phyloP scores from a whole-genome alignment of 2,888 invertebrate species.

The Acanthacorydalis orientalis region DNA sequence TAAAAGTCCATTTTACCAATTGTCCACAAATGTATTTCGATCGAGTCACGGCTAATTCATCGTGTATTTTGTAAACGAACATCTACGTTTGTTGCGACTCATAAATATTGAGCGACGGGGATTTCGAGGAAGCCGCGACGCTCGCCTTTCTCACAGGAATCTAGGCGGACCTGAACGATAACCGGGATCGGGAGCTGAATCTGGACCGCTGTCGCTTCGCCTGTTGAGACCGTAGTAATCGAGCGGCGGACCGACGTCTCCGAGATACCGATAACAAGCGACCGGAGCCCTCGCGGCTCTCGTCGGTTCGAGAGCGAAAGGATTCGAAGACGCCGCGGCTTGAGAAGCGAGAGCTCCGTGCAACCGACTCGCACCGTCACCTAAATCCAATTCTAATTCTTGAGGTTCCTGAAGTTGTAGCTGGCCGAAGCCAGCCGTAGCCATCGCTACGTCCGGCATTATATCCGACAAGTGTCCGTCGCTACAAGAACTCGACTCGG shows the following conservation, averaged over 20 bases:
- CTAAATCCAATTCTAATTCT: conserved; percentile 66
- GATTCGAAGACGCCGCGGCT: neutral
- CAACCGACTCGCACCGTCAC: conserved; percentile 64
- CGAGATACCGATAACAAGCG: conserved; percentile 5
- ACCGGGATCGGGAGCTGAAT: neutral
- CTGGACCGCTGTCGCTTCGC: neutral
- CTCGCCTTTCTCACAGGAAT: conserved; percentile 3
- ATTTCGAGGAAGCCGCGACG: neutral
- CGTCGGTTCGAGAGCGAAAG: conserved; percentile 1
- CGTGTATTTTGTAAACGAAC: too few species aligned
- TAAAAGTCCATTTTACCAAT: too few species aligned
- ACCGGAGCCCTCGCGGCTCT: neutral
- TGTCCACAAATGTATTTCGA: too few species aligned
- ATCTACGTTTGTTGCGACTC: too few species aligned
- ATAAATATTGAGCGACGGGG: too few species aligned
- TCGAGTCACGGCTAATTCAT: too few species aligned
- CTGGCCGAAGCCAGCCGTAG: conserved; percentile 55
- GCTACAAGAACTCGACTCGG: conserved; percentile 39
- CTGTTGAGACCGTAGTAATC: conserved; percentile 3
- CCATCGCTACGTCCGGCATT: conserved; percentile 90
- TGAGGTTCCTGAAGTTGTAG: conserved; percentile 42
- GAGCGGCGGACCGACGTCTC: conserved; percentile 3
- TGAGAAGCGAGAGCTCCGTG: conserved; percentile 14
- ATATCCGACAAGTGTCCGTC: conserved; percentile 61
- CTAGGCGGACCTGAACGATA: conserved; percentile 6